Evolutionary conservation across 2,797 vertebrate genomes (phyloP).

Genomic region (Salmo trutta): DNA sequence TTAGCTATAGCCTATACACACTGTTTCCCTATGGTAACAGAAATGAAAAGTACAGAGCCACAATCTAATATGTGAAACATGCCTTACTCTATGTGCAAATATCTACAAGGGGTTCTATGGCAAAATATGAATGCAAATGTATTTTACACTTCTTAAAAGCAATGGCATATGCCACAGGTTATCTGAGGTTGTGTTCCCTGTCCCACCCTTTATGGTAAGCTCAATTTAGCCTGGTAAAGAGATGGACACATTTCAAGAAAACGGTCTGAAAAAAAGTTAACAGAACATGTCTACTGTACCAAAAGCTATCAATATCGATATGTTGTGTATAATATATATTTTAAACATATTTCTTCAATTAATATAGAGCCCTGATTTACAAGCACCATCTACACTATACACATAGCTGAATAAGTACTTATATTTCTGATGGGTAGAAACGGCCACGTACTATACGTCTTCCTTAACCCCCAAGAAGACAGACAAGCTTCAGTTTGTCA

Average conservation of each 20-base stretch:
- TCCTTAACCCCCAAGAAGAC: background rate
- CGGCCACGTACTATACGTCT: background rate
- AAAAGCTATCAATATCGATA: background rate
- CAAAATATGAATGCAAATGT: background rate
- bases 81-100: background rate
- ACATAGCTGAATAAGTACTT: background rate
- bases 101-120: background rate
- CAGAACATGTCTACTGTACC: background rate
- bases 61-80: too few relatives aligned
- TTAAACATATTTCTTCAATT: too few relatives aligned
- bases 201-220: slow-evolving; percentile 62
- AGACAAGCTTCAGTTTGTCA: background rate
- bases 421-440: background rate
- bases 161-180: slow-evolving; percentile 48
- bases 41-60: background rate
- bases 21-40: background rate
- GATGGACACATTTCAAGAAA: slow-evolving; percentile 27
- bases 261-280: slow-evolving; percentile 17
- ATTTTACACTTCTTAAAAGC: background rate
- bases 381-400: background rate
- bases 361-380: background rate
- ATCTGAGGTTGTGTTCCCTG: slow-evolving; percentile 54
- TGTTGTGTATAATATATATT: background rate
- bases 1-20: background rate
- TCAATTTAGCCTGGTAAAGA: slow-evolving; percentile 23